Conservation (phyloP, 2,797 vertebrate genomes). For the Coregonus sp. region DNA sequence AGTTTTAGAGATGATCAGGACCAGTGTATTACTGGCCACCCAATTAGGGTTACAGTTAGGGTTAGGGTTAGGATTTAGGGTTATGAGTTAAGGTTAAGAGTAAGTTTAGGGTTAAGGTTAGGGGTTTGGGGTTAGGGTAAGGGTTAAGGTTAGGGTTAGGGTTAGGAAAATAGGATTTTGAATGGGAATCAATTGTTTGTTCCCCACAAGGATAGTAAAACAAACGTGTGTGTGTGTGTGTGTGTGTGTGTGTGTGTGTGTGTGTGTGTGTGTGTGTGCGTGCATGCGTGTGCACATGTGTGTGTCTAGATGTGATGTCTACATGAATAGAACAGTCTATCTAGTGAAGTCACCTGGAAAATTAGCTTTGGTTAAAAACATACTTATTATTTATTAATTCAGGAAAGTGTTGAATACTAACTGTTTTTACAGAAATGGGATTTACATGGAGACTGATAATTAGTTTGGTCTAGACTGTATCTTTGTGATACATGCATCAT, state of each 20-base stretch:
- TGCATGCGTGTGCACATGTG: neutral
- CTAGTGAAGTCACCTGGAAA: neutral
- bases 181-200: neutral
- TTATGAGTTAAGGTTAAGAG: too few relatives aligned
- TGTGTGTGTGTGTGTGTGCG: slow-evolving; percentile 9
- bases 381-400: neutral
- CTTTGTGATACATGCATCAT: neutral
- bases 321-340: slow-evolving; percentile 1
- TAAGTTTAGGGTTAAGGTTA: too few relatives aligned
- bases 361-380: neutral
- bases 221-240: slow-evolving; percentile 7
- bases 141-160: too few relatives aligned
- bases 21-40: too few relatives aligned
- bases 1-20: too few relatives aligned
- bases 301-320: neutral
- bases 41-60: too few relatives aligned
- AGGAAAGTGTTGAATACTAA: neutral
- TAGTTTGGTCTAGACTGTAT: neutral
- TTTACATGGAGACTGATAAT: neutral
- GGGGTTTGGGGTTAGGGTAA: too few relatives aligned
- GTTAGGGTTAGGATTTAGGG: too few relatives aligned
- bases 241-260: slow-evolving; percentile 18
- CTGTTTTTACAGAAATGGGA: neutral
- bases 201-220: too few relatives aligned
- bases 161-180: too few relatives aligned